These are phyloP conservation scores for Ibycter americanus DNA, from an alignment of 2,797 vertebrate species.

Conservation along the genomic window DNA sequence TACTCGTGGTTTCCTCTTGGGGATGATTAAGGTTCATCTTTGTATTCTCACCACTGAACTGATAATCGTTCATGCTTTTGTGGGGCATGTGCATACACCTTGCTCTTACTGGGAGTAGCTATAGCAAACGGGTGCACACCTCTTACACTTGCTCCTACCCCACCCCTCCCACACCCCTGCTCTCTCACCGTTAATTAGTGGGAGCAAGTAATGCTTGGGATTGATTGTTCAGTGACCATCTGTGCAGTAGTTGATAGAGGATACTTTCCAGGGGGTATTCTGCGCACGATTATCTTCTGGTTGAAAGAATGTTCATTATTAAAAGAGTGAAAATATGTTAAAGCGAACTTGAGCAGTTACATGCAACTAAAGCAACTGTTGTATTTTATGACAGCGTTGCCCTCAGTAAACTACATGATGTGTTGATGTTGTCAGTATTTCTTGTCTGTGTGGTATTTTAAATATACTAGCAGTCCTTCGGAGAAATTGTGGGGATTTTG, in stretches of 20 bases:
- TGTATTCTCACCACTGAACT: not conserved
- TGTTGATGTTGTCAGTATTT: not conserved
- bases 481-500: not conserved
- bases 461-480: not conserved
- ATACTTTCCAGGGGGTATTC: not conserved
- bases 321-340: not conserved
- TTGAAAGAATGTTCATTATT: conserved; percentile 20
- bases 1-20: not conserved
- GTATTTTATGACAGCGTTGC: not conserved
- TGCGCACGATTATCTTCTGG: not conserved
- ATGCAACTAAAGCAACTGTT: not conserved
- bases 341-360: not conserved
- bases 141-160: not conserved
- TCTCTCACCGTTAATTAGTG: not conserved
- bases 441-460: not conserved
- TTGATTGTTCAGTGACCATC: not conserved
- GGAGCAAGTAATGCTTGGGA: not conserved
- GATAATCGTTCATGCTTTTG: not conserved
- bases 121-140: not conserved
- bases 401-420: not conserved
- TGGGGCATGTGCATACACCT: not conserved
- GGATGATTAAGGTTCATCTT: not conserved
- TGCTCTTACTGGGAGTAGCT: not conserved
- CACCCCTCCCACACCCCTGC: not conserved
- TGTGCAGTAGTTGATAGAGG: conserved; percentile 10